Evolutionary conservation across 2,888 invertebrate species (phyloP).

Genomic region (Coelinius sp.): DNA sequence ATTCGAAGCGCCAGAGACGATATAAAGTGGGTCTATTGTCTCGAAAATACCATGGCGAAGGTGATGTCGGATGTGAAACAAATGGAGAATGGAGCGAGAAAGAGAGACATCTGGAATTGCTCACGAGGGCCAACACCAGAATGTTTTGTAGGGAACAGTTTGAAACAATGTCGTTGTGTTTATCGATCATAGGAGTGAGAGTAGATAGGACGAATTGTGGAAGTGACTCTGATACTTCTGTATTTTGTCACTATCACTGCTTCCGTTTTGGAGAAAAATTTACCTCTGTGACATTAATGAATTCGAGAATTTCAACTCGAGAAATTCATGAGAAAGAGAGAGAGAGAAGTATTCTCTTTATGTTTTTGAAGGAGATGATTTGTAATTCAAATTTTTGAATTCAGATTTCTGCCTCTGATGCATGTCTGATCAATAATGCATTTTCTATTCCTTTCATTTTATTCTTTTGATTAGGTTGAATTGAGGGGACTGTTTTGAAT

Average conservation of each 20-base stretch:
- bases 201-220: slow-evolving; percentile 2
- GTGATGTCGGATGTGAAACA: slow-evolving; percentile 31
- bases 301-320: background rate
- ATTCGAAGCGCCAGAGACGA: background rate
- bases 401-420: background rate
- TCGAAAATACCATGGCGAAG: slow-evolving; percentile 24
- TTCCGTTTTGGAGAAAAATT: background rate
- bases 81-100: slow-evolving; percentile 22
- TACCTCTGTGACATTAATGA: background rate
- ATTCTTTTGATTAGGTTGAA: too few relatives aligned
- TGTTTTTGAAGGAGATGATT: background rate
- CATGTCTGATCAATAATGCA: background rate
- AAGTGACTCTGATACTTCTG: background rate
- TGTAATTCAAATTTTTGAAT: background rate
- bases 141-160: slow-evolving; percentile 15
- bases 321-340: background rate
- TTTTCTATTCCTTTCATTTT: slow-evolving; percentile 1
- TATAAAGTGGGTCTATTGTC: slow-evolving; percentile 37
- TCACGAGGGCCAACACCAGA: slow-evolving; percentile 4
- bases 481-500: background rate
- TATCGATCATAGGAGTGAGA: slow-evolving; percentile 49
- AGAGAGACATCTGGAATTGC: slow-evolving; percentile 23
- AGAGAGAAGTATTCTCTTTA: background rate
- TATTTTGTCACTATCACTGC: slow-evolving; percentile 15
- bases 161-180: slow-evolving; percentile 48